These are phyloP conservation scores for Phymatocera aterrima DNA, from an alignment of 2,888 invertebrate species.

Conservation along the genomic window DNA sequence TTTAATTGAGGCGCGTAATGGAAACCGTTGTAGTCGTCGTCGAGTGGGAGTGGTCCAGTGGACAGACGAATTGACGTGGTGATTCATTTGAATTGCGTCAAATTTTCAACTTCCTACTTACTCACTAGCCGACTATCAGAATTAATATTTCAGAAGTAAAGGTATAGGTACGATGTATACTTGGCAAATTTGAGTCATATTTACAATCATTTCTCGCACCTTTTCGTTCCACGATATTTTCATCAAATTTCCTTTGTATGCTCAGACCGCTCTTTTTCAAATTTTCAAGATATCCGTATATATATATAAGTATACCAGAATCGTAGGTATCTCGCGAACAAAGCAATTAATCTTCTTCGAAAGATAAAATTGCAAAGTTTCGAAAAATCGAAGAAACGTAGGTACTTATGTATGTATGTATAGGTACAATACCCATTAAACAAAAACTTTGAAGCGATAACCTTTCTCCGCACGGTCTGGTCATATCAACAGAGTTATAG, in stretches of 20 bases:
- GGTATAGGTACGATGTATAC: too few species aligned
- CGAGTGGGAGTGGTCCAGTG: not conserved
- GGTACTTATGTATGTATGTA: too few species aligned
- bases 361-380: conserved; percentile 18
- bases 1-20: not conserved
- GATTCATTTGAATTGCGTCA: conserved; percentile 22
- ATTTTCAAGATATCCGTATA: not conserved
- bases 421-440: too few species aligned
- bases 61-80: conserved; percentile 25
- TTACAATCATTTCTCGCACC: too few species aligned
- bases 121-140: not conserved
- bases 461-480: too few species aligned
- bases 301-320: not conserved
- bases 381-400: conserved; percentile 1
- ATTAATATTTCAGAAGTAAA: conserved; percentile 6
- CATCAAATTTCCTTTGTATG: too few species aligned
- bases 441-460: too few species aligned
- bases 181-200: too few species aligned
- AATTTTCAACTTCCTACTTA: conserved; percentile 31
- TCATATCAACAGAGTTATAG: too few species aligned
- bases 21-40: conserved; percentile 7
- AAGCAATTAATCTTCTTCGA: conserved; percentile 13
- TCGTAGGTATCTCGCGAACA: not conserved
- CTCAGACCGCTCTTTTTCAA: too few species aligned
- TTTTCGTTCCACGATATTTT: too few species aligned